Percentiles rank a stretch among this genome's conserved stretches.
phyloP scores from a whole-genome alignment of 2,113 vertebrate genomes.

The pig (Sus scrofa) region T2T-Sscrofa CM000826.6:59328001-59328500 shows the following conservation, averaged over 20 bases:
- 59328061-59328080: neutral
- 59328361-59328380: slow-evolving; percentile 45
- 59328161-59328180: neutral
- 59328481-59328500: neutral
- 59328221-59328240: slow-evolving; percentile 73
- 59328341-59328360: slow-evolving; percentile 39
- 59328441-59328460: neutral
- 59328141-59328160: neutral
- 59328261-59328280: slow-evolving; percentile 77
- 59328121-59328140: slow-evolving; percentile 35
- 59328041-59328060: neutral
- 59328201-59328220: slow-evolving; percentile 68
- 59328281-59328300: slow-evolving; percentile 80
- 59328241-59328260: slow-evolving; percentile 66
- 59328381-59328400: slow-evolving; percentile 4
- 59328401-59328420: neutral
- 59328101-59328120: slow-evolving; percentile 11
- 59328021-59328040: neutral
- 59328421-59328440: neutral
- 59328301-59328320: slow-evolving; percentile 66
- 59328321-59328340: slow-evolving; percentile 69
- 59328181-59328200: neutral
- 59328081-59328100: neutral
- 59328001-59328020: neutral
- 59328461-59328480: neutral